phyloP scores from a whole-genome alignment of 2,888 invertebrate species.

The Andrena flavipes region DNA sequence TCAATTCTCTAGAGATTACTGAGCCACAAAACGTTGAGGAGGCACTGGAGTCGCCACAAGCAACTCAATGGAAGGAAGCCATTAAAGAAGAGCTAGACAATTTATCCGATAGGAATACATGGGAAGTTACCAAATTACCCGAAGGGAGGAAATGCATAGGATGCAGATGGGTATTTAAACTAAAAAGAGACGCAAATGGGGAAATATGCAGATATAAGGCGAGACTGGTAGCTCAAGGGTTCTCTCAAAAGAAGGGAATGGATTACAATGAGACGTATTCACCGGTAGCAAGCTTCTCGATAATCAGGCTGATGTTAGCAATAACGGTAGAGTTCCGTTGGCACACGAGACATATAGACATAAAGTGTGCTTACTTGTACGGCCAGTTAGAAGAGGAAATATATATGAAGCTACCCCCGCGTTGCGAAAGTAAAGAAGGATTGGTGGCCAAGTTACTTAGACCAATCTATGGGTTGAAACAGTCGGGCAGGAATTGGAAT shows the following conservation, averaged over 20 bases:
- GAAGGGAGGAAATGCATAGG: constrained; percentile 6
- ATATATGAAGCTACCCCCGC: constrained; percentile 7
- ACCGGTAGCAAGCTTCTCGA: constrained; percentile 5
- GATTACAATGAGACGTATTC: constrained; percentile 12
- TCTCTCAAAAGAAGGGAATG: background rate
- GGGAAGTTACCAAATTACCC: background rate
- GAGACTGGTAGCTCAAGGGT: constrained; percentile 19
- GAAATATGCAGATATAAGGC: constrained; percentile 6
- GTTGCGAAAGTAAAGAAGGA: background rate
- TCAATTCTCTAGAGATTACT: no score
- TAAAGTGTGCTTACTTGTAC: constrained; percentile 21
- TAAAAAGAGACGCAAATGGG: constrained; percentile 5
- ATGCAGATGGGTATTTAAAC: constrained; percentile 18
- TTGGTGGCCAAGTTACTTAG: background rate
- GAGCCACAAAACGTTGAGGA: background rate
- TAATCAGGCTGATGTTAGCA: constrained; percentile 14
- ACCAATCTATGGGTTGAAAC: constrained; percentile 8
- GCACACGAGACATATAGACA: background rate
- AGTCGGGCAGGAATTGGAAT: constrained; percentile 1
- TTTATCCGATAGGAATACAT: background rate
- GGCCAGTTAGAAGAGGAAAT: constrained; percentile 13
- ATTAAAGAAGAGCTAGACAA: constrained; percentile 7
- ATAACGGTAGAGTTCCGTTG: background rate
- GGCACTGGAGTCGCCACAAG: background rate
- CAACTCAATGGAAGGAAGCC: constrained; percentile 4